phyloP scores from a whole-genome alignment of 2,113 vertebrate genomes.

The Dunckerocampus dactyliophorus region DNA sequence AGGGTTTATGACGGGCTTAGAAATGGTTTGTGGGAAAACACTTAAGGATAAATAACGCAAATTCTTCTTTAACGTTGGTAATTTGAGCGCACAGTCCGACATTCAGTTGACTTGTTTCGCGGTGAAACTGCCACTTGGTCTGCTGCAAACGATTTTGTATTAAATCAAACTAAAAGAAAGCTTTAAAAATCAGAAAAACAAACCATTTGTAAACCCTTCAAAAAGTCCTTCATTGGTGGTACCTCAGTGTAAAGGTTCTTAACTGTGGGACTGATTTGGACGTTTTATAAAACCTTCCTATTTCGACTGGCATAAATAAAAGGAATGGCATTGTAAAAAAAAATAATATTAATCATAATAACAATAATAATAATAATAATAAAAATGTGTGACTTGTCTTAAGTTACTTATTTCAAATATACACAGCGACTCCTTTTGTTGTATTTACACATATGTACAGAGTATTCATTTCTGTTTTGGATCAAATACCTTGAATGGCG shows the following conservation, averaged over 20 bases:
- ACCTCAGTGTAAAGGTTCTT: constrained; percentile 59
- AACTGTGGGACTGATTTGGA: constrained; percentile 68
- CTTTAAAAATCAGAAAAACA: background rate
- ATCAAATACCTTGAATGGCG: constrained; percentile 76
- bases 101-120: background rate
- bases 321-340: constrained; percentile 83
- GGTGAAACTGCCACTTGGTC: background rate
- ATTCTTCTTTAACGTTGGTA: constrained; percentile 44
- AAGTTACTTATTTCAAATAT: constrained; percentile 99
- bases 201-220: constrained; percentile 62
- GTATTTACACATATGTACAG: constrained; percentile 97
- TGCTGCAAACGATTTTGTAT: background rate
- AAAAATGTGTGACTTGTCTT: constrained; percentile 85
- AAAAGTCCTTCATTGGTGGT: constrained; percentile 54
- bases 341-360: constrained; percentile 55
- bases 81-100: background rate
- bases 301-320: constrained; percentile 82
- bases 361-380: constrained; percentile 69
- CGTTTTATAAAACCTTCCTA: constrained; percentile 75
- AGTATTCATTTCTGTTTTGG: constrained; percentile 70
- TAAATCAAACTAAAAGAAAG: background rate
- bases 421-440: constrained; percentile 93
- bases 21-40: constrained; percentile 34
- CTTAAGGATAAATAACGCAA: too few relatives aligned
- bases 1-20: constrained; percentile 58